A percentile compares a stretch with the other conserved stretches of the same genome.
phyloP scores from a whole-genome alignment of 2,113 vertebrate genomes.

The Python bivittatus region DNA sequence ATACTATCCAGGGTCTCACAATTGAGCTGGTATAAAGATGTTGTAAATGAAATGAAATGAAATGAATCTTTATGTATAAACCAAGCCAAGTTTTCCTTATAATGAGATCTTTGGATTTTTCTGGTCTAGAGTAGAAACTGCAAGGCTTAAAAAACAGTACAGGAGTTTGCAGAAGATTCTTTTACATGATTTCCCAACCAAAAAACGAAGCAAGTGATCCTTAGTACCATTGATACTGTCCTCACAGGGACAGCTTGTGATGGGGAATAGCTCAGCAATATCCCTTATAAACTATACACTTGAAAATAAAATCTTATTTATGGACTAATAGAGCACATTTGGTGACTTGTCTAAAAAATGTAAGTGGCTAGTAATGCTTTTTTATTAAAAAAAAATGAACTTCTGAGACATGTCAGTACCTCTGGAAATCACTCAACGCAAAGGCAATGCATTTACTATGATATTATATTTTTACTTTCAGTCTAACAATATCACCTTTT shows the following conservation, averaged over 20 bases:
- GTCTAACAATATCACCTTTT: not conserved
- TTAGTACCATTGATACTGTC: not conserved
- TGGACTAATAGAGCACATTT: not conserved
- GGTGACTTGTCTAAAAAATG: no score
- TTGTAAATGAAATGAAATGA: not conserved
- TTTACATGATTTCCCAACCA: not conserved
- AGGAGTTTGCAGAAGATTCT: not conserved
- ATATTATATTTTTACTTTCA: not conserved
- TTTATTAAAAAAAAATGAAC: no score
- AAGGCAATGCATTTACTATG: not conserved
- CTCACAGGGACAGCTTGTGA: not conserved
- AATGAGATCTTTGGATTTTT: not conserved
- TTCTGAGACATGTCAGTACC: no score
- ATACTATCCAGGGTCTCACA: not conserved
- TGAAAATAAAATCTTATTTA: not conserved
- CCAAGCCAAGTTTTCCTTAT: not conserved
- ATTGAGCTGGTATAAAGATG: not conserved
- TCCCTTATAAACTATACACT: no score
- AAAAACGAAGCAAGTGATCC: not conserved
- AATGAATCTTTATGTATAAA: not conserved
- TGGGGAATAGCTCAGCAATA: not conserved
- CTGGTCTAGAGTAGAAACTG: not conserved
- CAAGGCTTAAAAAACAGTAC: not conserved
- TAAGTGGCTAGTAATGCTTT: no score
- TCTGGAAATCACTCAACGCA: not conserved